phyloP scores from a whole-genome alignment of 1,140 invertebrate genomes.

The Diorhabda carinulata region DNA sequence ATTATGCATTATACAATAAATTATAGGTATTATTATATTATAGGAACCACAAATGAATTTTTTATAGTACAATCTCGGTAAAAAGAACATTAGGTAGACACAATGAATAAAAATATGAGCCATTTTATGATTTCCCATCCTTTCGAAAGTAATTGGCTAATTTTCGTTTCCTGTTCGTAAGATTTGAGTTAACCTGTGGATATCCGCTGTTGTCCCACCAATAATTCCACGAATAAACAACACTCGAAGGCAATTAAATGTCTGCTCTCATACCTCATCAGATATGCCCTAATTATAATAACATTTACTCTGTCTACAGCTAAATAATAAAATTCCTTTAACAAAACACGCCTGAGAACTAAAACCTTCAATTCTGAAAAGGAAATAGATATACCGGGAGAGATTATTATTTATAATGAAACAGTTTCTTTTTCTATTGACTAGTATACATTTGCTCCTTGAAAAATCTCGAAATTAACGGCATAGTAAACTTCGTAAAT shows the following conservation, averaged over 20 bases:
- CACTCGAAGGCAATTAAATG: conserved; percentile 31
- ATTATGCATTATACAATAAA: no score
- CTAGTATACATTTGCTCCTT: no score
- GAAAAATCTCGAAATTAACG: no score
- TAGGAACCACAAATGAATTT: no score
- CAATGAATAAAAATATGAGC: no score
- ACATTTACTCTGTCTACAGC: conserved; percentile 28
- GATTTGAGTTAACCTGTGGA: conserved; percentile 5
- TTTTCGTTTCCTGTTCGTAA: conserved; percentile 19
- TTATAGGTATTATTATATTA: no score
- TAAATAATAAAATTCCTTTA: conserved; percentile 34
- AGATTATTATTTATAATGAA: conserved; percentile 1
- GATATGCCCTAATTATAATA: conserved; percentile 38
- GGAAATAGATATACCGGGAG: background rate
- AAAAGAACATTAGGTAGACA: no score
- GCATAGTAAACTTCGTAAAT: no score
- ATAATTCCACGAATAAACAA: conserved; percentile 8
- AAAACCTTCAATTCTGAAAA: conserved; percentile 1
- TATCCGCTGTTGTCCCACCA: conserved; percentile 16
- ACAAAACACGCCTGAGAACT: conserved; percentile 30
- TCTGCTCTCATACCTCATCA: conserved; percentile 39
- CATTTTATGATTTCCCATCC: no score
- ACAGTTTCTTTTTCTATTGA: no score
- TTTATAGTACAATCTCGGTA: no score
- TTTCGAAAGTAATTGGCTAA: conserved; percentile 17